Evolutionary conservation across 2,888 invertebrate species (phyloP), one percentile per base, ranked within the genome.

Genomic region (Luperina nickerlii): DNA sequence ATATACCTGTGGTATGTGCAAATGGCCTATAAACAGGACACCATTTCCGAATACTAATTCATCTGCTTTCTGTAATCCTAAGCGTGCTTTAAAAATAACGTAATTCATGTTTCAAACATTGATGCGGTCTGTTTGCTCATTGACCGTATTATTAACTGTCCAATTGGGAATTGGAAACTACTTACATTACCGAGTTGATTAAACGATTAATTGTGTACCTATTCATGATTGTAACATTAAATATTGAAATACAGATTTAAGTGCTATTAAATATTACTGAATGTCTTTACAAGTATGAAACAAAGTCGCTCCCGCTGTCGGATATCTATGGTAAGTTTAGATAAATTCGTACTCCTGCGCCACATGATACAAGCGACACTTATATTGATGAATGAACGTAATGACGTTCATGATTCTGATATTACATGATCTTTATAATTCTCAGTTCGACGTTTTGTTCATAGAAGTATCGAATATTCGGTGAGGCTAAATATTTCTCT

Each of bases 31-130:
- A 78, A 65, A 69, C 8, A 42, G 51, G 27, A 66, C 67, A 73
- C 38, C 9, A 38, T 65, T 27, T 13, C n/a, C n/a, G 77, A 81
- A 86, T 81, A 77, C 73, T 65, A 75, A 75, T 78, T 74, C 54
- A 32, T 51, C 48, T 38, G 24, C 62, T 77, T 78, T 75, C 71
- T 74, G 66, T 51, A 69, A 69, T 69, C 42, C 72, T 66, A 71
- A 45, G 38, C 15, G 79, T 70, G 27, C 63, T 67, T 57, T 51
- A 66, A 51, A 74, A 63, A 48, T 76, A 38, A 54, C 57, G 48
- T 71, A 66, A 66, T 74, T 57, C 15, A 18, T 66, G 60, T 51
- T 42, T 62, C 18, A 32, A 62, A 65, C 42, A 32, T 66, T 60
- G 15, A 32, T 42, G 42, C 57, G 20, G 27, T 79, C 42, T 67